Evolutionary conservation across 2,888 invertebrate genomes (phyloP), one percentile per base, ranked within the genome.

Genomic region (Bombylius major): DNA sequence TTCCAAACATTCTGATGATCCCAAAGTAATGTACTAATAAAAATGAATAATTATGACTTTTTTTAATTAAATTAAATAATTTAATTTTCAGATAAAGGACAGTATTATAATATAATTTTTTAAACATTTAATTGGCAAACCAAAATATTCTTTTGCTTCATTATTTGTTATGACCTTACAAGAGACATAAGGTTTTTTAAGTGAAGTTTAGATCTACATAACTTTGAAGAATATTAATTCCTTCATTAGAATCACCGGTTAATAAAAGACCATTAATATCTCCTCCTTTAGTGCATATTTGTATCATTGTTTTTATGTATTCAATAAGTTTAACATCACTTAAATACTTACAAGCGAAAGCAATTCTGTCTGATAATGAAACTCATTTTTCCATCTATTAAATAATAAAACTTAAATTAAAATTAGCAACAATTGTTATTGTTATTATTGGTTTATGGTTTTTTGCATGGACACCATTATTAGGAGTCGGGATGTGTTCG

Each of bases 261-360:
- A 96, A 78, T 63, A 93, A 76, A 57, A 95, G 77, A 42, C 93
- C 95, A 66, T 90, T 83, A 31, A 96, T 77, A 73, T 88, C 84
- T 5, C 94, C 95, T 58, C 81, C 82, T 58, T 83, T 83, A 34
- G 83, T 83, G 62, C 93, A 79, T 63, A 81, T 80, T 61, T 80
- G 80, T 49, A 83, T 82, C 54, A 89, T 79, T 61, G 78, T 79
- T 60, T 83, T 82, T 52, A 95, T 78, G 75, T 87, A 95, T 48
- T 89, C 89, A 57, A 81, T 77, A 60, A 96, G 77, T 73, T 87
- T 82, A 23, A 76, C 76, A 75, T 96, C 95, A 1, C 89, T 82
- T 34, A 94, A 77, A 76, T 86, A 94, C 67, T 85, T 83, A 67
- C 90, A 86, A 31, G 93, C 92, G 76, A 94, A 92, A n/a, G 92